Conservation (phyloP, 2,888 invertebrate genomes). For the Drosophila cognata region DNA sequence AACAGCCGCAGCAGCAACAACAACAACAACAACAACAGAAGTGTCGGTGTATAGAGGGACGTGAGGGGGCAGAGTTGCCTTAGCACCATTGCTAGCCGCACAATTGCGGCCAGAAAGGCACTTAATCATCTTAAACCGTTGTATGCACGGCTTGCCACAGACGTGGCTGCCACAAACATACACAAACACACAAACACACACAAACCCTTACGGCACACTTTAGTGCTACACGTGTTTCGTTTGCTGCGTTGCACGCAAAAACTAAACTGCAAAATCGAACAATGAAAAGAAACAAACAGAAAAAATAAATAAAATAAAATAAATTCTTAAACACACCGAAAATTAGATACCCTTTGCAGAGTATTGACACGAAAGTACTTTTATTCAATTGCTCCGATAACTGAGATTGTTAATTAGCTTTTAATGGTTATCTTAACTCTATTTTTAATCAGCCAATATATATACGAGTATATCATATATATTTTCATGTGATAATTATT, state of each 20-base stretch:
- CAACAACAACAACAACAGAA: conserved; percentile 21
- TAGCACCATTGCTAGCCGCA: conserved; percentile 61
- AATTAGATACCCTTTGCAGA: conserved; percentile 17
- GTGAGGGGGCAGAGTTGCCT: conserved; percentile 22
- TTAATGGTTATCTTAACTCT: not conserved
- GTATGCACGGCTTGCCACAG: conserved; percentile 77
- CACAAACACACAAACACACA: conserved; percentile 20
- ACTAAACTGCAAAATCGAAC: conserved; percentile 39
- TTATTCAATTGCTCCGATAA: not conserved
- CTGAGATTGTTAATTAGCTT: not conserved
- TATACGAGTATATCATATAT: too few species aligned
- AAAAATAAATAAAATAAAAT: conserved; percentile 15
- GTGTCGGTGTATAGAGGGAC: not conserved
- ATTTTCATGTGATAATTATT: not conserved
- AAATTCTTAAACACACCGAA: conserved; percentile 14
- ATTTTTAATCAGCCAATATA: not conserved
- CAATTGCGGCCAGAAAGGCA: conserved; percentile 77
- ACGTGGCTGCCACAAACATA: conserved; percentile 54
- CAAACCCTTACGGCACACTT: conserved; percentile 42
- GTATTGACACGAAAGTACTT: not conserved
- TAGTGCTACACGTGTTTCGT: conserved; percentile 63
- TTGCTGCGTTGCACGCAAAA: conserved; percentile 70
- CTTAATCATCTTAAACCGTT: conserved; percentile 81
- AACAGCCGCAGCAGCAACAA: conserved; percentile 36
- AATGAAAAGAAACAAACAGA: not conserved